Conservation (phyloP, 2,888 invertebrate genomes). For the Suillia variegata region DNA sequence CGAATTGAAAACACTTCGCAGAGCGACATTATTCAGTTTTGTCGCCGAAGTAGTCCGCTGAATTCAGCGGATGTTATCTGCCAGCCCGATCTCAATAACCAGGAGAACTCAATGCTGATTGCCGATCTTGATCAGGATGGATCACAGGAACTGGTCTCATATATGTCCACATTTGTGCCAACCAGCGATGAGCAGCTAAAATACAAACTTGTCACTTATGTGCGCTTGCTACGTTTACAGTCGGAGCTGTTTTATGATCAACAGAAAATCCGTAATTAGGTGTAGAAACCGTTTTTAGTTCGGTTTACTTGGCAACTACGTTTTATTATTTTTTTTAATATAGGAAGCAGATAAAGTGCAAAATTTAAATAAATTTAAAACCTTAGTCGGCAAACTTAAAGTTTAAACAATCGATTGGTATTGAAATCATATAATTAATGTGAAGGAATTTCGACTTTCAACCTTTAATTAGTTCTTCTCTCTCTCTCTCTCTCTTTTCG, state of each 20-base stretch:
- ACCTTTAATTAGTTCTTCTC: no score
- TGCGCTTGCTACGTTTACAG: conserved; percentile 73
- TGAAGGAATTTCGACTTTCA: no score
- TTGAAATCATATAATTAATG: no score
- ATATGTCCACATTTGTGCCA: conserved; percentile 69
- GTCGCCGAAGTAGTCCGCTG: conserved; percentile 62
- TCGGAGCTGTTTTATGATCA: conserved; percentile 72
- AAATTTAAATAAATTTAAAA: no score
- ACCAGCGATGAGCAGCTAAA: conserved; percentile 49
- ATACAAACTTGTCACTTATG: conserved; percentile 72
- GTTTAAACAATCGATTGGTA: no score
- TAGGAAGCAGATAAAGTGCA: no score
- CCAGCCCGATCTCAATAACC: conserved; percentile 76
- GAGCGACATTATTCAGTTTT: conserved; percentile 78
- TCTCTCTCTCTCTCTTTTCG: no score
- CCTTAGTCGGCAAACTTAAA: no score
- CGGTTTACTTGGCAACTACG: no score
- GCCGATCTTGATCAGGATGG: conserved; percentile 78
- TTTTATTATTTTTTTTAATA: no score
- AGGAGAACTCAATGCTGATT: conserved; percentile 74
- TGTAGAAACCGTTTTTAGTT: no score
- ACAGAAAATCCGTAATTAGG: conserved; percentile 37
- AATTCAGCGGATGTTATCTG: conserved; percentile 63
- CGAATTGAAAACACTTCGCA: conserved; percentile 80
- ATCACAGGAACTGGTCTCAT: conserved; percentile 78